These are phyloP conservation scores for Odobenus rosmarus DNA, from an alignment of 2,113 vertebrate genomes.

Conservation along the genomic window DNA sequence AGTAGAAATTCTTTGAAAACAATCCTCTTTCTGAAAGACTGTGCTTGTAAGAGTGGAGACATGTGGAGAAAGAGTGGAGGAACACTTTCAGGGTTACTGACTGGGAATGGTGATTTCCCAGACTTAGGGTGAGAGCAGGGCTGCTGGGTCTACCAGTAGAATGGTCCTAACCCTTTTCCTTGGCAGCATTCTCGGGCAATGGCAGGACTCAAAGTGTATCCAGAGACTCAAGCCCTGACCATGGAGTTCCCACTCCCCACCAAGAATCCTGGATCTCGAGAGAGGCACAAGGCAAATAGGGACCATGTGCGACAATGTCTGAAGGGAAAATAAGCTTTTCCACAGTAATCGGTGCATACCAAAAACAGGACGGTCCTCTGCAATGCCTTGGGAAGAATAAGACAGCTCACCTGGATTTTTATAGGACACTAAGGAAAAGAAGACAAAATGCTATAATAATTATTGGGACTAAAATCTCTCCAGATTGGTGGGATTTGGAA, in stretches of 20 bases:
- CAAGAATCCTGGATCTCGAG: neutral
- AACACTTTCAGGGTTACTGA: neutral
- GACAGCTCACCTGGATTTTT: neutral
- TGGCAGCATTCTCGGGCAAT: neutral
- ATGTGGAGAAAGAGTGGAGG: neutral
- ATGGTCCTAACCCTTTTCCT: neutral
- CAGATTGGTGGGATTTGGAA: neutral
- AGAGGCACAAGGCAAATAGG: no score
- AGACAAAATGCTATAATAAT: neutral
- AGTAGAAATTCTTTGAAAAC: neutral
- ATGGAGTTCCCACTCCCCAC: neutral
- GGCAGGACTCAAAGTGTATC: neutral
- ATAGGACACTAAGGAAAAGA: neutral
- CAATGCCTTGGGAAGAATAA: neutral
- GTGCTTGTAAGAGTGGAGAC: neutral
- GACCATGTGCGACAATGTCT: neutral
- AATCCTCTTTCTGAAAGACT: neutral
- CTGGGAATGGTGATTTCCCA: neutral
- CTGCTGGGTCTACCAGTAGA: neutral
- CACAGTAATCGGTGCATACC: neutral
- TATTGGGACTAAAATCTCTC: neutral
- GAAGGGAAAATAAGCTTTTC: neutral
- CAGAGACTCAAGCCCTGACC: neutral
- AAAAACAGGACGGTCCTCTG: neutral
- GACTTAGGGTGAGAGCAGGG: neutral